These are phyloP conservation scores for Drosophila incognita DNA, from an alignment of 2,888 invertebrate genomes.

Conservation along the genomic window DNA sequence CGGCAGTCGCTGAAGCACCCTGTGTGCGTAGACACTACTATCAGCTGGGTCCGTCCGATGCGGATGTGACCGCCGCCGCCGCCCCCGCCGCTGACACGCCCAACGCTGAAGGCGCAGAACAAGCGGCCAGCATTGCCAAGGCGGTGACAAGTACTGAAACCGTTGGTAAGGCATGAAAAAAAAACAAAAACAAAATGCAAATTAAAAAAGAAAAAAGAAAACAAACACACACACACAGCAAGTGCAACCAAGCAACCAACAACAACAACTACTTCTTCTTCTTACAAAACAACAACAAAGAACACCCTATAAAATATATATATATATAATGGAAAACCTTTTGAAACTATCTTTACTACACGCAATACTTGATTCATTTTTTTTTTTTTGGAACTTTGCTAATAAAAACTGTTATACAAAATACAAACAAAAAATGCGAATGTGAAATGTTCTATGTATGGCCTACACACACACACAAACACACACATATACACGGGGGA, in stretches of 20 bases:
- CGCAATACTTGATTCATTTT: conserved; percentile 30
- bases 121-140: conserved; percentile 40
- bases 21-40: conserved; percentile 80
- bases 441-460: conserved; percentile 59
- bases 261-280: conserved; percentile 11
- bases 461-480: conserved; percentile 22
- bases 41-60: conserved; percentile 82
- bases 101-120: conserved; percentile 4
- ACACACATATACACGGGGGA: conserved; percentile 14
- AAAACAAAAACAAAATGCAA: conserved; percentile 10
- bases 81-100: conserved; percentile 10
- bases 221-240: conserved; percentile 20
- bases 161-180: conserved; percentile 67
- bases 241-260: conserved; percentile 24
- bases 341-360: conserved; percentile 49
- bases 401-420: conserved; percentile 57
- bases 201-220: conserved; percentile 15
- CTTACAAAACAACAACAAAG: conserved; percentile 9
- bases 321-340: conserved; percentile 11
- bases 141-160: conserved; percentile 60
- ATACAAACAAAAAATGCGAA: conserved; percentile 45
- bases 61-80: conserved; percentile 34
- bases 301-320: conserved; percentile 4
- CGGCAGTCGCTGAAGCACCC: conserved; percentile 72
- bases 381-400: conserved; percentile 53